Conservation (phyloP, 2,797 vertebrate genomes). For the Gobionotothen gibberifrons region DNA sequence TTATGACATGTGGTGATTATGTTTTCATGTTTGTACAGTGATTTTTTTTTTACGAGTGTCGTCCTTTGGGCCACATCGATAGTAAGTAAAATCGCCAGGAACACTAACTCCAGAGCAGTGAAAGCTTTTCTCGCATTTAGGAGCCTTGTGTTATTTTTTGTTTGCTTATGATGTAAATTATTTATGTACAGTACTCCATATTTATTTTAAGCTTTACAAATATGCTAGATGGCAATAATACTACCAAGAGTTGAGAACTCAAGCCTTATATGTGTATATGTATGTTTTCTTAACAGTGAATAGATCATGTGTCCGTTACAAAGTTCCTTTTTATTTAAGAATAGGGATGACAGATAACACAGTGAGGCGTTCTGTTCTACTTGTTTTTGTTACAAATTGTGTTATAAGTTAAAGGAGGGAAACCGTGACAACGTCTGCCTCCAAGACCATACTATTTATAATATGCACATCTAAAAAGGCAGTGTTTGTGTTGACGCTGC, state of each 20-base stretch:
- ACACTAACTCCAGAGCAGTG: conserved; percentile 69
- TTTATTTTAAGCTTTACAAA: conserved; percentile 88
- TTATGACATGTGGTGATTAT: conserved; percentile 26
- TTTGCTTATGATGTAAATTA: conserved; percentile 82
- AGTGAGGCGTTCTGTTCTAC: conserved; percentile 32
- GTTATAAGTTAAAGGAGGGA: conserved; percentile 34
- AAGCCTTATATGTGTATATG: conserved; percentile 86
- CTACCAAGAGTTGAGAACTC: conserved; percentile 86
- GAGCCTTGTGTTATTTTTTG: conserved; percentile 76
- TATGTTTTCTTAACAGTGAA: conserved; percentile 73
- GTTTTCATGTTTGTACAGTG: conserved; percentile 56
- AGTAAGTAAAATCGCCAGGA: conserved; percentile 60
- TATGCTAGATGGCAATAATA: conserved; percentile 89
- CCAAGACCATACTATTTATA: conserved; percentile 64
- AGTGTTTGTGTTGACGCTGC: conserved; percentile 12
- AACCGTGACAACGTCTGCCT: conserved; percentile 30
- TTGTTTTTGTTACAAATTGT: conserved; percentile 63
- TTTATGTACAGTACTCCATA: conserved; percentile 87
- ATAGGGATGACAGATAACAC: conserved; percentile 49
- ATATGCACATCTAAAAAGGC: conserved; percentile 51
- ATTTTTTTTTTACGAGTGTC: conserved; percentile 27
- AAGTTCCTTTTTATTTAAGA: conserved; percentile 72
- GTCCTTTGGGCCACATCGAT: conserved; percentile 47
- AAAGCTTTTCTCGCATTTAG: conserved; percentile 68
- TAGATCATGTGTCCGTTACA: conserved; percentile 63